A percentile compares a stretch with the other conserved stretches of the same genome.
These are phyloP conservation scores for Clistopyga incitator DNA, from an alignment of 2,888 invertebrate genomes.

Conservation along the genomic window DNA sequence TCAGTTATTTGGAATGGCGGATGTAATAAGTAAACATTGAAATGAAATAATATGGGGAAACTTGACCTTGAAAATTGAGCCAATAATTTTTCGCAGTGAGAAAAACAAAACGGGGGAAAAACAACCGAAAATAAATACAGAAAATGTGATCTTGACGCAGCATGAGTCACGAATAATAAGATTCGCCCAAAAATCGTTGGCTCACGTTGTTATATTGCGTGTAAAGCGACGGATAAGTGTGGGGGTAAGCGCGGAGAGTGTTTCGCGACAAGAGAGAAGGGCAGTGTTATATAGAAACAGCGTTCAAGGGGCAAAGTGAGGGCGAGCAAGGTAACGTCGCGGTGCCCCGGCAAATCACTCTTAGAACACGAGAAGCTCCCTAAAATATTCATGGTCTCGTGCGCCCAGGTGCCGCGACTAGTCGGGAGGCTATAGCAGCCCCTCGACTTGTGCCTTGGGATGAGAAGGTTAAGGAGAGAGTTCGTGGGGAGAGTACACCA, in stretches of 20 bases:
- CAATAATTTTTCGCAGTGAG: too few species aligned
- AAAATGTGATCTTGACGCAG: too few species aligned
- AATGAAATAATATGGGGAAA: neutral
- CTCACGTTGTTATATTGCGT: neutral
- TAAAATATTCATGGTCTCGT: conserved; percentile 74
- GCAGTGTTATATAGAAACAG: neutral
- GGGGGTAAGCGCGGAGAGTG: conserved; percentile 2
- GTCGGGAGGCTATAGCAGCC: conserved; percentile 23
- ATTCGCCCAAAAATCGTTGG: neutral
- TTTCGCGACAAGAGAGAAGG: neutral
- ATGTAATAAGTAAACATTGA: neutral
- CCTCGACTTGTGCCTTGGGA: conserved; percentile 20
- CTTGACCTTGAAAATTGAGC: neutral
- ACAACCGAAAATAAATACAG: too few species aligned
- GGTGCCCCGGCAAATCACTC: conserved; percentile 50
- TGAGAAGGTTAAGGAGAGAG: conserved; percentile 22
- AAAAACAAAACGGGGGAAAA: too few species aligned
- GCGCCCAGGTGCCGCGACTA: conserved; percentile 59
- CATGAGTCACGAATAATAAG: neutral
- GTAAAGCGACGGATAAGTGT: neutral
- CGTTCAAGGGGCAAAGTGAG: conserved; percentile 17
- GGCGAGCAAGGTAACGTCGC: conserved; percentile 21
- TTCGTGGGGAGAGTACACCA: conserved; percentile 5
- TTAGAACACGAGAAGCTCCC: conserved; percentile 48
- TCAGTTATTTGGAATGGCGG: neutral